A percentile compares a stretch with the other conserved stretches of the same genome.
These are phyloP conservation scores for Colistium nudipinnis DNA, from an alignment of 2,113 vertebrate species.

Conservation along the genomic window DNA sequence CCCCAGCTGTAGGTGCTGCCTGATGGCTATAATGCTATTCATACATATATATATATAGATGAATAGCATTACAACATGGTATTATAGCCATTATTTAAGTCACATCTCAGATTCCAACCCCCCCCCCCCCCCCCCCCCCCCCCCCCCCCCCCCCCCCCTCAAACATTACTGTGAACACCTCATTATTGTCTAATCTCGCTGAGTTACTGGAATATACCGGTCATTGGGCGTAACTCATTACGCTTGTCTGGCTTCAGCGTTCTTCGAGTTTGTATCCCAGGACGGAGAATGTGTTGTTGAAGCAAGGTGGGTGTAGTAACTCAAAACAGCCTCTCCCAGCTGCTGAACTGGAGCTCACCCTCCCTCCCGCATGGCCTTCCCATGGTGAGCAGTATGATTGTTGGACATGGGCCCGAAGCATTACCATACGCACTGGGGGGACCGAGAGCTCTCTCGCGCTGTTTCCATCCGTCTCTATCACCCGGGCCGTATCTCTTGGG, in stretches of 20 bases:
- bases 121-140: too few relatives aligned
- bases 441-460: slow-evolving; percentile 11
- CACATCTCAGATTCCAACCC: background rate
- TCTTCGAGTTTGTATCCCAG: slow-evolving; percentile 38
- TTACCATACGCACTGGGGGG: slow-evolving; percentile 31
- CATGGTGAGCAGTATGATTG: slow-evolving; percentile 63
- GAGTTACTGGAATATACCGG: slow-evolving; percentile 64
- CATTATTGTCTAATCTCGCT: slow-evolving; percentile 21
- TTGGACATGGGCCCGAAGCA: slow-evolving; percentile 64
- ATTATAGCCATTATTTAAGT: background rate
- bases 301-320: slow-evolving; percentile 53
- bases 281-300: slow-evolving; percentile 50
- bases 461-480: slow-evolving; percentile 26
- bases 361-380: slow-evolving; percentile 60
- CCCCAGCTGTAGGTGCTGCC: slow-evolving; percentile 22
- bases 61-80: background rate
- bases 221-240: slow-evolving; percentile 74
- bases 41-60: too few relatives aligned
- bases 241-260: slow-evolving; percentile 27
- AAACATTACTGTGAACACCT: background rate
- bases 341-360: slow-evolving; percentile 74
- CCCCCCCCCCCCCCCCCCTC: too few relatives aligned
- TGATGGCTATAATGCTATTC: too few relatives aligned
- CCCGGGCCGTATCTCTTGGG: too few relatives aligned
- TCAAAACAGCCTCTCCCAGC: slow-evolving; percentile 75